A percentile compares a stretch with the other conserved stretches of the same genome.
Evolutionary conservation across 2,113 vertebrate genomes (phyloP).

Genomic region (Neodon shergylaensis): DNA sequence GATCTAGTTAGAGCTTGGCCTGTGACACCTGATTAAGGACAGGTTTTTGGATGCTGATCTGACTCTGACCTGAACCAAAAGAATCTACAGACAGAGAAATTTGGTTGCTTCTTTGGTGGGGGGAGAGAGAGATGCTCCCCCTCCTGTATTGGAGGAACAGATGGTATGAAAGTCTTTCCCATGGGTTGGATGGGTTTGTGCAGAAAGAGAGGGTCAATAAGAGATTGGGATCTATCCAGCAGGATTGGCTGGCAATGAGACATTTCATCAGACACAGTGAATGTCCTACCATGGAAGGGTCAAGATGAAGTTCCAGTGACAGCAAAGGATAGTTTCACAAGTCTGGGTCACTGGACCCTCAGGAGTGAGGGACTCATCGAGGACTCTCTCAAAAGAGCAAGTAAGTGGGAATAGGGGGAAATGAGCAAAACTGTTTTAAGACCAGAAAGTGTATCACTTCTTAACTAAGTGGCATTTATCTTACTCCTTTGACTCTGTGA

Average conservation of each 20-base stretch:
- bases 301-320: neutral
- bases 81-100: neutral
- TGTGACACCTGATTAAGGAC: neutral
- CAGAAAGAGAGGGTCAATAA: neutral
- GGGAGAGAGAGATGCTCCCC: neutral
- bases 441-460: neutral
- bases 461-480: neutral
- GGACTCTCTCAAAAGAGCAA: neutral
- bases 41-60: neutral
- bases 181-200: fast-evolving
- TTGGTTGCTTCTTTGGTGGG: neutral
- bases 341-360: neutral
- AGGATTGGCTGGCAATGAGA: neutral
- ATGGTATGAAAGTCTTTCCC: neutral
- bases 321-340: neutral
- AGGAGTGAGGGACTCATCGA: neutral
- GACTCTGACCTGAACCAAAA: neutral
- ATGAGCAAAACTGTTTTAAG: neutral
- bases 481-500: neutral
- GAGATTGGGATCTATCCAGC: neutral
- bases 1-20: neutral
- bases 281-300: neutral
- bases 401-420: neutral
- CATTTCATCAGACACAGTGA: neutral
- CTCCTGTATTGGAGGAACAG: neutral